Percentiles rank a stretch among this genome's conserved stretches.
phyloP scores from a whole-genome alignment of 2,797 vertebrate species.

The Oreonectes daqikongensis region DNA sequence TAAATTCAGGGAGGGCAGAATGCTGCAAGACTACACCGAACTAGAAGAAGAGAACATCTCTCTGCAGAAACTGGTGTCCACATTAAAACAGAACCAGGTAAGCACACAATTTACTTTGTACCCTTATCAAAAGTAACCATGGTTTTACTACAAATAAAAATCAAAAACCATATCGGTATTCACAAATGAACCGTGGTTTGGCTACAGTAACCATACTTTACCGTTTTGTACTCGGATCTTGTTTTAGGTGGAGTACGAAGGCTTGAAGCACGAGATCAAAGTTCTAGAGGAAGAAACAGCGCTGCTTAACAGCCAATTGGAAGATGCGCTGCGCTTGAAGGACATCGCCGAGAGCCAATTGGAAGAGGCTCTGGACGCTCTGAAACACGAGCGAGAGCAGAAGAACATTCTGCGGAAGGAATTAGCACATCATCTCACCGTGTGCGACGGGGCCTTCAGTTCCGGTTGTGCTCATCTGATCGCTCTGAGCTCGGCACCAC shows the following conservation, averaged over 20 bases:
- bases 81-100: constrained; percentile 94
- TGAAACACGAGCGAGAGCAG: constrained; percentile 92
- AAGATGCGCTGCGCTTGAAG: constrained; percentile 90
- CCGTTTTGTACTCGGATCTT: too few relatives aligned
- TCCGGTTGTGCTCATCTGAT: constrained; percentile 82
- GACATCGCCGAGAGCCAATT: constrained; percentile 90
- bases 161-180: too few relatives aligned
- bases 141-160: too few relatives aligned
- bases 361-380: constrained; percentile 91
- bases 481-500: constrained; percentile 83
- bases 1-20: constrained; percentile 87
- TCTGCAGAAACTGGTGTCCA: constrained; percentile 93
- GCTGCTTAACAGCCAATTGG: constrained; percentile 88
- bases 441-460: constrained; percentile 87
- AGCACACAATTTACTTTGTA: background rate
- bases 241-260: constrained; percentile 94
- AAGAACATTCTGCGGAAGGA: constrained; percentile 91
- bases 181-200: too few relatives aligned
- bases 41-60: constrained; percentile 97
- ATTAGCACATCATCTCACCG: constrained; percentile 89
- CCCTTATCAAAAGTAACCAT: too few relatives aligned
- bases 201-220: too few relatives aligned
- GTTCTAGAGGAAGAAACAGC: constrained; percentile 92
- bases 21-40: constrained; percentile 95
- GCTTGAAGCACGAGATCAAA: constrained; percentile 95